Percentiles rank a stretch among this genome's conserved stretches.
phyloP scores from a whole-genome alignment of 2,113 vertebrate species.

The Plecotus auritus region DNA sequence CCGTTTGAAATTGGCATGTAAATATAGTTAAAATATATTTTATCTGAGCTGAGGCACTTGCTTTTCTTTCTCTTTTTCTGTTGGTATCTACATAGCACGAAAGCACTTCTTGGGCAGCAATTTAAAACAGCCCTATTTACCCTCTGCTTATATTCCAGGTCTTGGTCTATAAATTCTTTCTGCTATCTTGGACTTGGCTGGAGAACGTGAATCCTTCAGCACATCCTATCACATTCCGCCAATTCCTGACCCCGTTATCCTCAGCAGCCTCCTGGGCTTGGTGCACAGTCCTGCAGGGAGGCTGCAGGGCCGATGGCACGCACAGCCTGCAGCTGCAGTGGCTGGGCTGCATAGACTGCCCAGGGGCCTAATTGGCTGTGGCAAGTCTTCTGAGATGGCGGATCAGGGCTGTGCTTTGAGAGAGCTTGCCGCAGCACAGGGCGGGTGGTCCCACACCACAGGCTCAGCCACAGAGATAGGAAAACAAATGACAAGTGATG shows the following conservation, averaged over 20 bases:
- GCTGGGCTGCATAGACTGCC: neutral
- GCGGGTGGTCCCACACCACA: rapidly evolving
- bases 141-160: neutral
- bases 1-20: neutral
- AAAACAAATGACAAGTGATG: neutral
- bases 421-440: rapidly evolving
- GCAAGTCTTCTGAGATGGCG: neutral
- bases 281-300: neutral
- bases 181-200: constrained; percentile 10
- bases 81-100: neutral
- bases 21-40: constrained; percentile 21
- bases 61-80: neutral
- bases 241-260: constrained; percentile 4
- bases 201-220: constrained; percentile 25
- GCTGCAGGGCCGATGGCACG: rapidly evolving
- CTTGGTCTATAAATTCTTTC: constrained; percentile 43
- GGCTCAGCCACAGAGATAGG: neutral
- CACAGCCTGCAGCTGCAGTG: neutral
- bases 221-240: constrained; percentile 30
- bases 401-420: neutral
- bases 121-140: constrained; percentile 22
- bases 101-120: constrained; percentile 14
- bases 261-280: neutral
- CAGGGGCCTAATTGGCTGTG: rapidly evolving
- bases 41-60: neutral